These are phyloP conservation scores for Falco novaeseelandiae DNA, from an alignment of 2,797 vertebrate species.

Conservation along the genomic window DNA sequence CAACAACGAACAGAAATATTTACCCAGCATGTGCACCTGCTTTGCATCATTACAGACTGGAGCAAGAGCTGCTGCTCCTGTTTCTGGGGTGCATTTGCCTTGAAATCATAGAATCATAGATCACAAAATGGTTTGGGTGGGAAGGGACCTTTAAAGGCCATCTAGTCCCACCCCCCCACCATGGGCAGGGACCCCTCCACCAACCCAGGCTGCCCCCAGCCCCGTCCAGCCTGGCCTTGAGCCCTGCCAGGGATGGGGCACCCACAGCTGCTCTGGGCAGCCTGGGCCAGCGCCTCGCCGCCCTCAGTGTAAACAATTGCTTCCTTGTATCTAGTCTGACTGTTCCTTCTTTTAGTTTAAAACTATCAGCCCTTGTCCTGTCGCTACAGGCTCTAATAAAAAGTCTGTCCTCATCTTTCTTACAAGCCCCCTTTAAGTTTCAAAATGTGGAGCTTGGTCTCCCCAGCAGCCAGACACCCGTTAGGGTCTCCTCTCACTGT, in stretches of 20 bases:
- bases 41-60: fast-evolving
- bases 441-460: background rate
- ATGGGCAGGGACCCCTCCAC: too few relatives aligned
- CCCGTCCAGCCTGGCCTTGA: too few relatives aligned
- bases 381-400: background rate
- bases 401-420: background rate
- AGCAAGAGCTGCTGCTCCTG: background rate
- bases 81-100: background rate
- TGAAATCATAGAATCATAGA: background rate
- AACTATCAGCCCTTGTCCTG: background rate
- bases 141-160: too few relatives aligned
- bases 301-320: fast-evolving
- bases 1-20: background rate
- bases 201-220: too few relatives aligned
- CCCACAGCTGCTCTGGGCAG: too few relatives aligned
- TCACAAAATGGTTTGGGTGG: too few relatives aligned
- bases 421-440: background rate
- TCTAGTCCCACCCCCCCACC: too few relatives aligned
- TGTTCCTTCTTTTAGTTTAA: background rate
- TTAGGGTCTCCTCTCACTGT: background rate
- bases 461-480: background rate
- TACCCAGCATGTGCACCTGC: fast-evolving
- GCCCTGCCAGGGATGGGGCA: too few relatives aligned
- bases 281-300: background rate
- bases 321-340: background rate